Evolutionary conservation across 2,888 invertebrate species (phyloP), one percentile per base, ranked within the genome.

Genomic region (Leptopilina drosophilae): DNA sequence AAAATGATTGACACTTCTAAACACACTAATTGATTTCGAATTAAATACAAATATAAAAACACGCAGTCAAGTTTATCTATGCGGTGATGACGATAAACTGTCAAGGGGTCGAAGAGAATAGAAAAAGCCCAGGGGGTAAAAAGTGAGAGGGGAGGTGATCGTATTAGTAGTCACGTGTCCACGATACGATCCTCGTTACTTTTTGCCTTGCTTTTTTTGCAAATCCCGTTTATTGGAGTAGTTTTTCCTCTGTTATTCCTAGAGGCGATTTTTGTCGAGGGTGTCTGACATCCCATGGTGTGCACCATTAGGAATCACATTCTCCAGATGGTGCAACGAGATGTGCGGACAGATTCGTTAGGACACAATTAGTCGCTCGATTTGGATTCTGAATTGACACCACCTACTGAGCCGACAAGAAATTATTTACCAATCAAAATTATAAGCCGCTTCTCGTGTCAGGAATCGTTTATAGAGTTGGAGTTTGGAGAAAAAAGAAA

Each of bases 271-370:
- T 81, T 46, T 1, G 4, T 9, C 49, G 49, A 79, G 79, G 49
- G 81, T 82, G 80, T 80, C 81, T 79, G 82, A 80, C 82, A 82
- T 79, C 83, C 83, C 81, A 80, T 77, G 81, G 65, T 76, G 65
- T 76, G 77, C 49, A 49, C 88, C 82, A 86, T 89, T 89, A 88
- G 83, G 83, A 83, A 77, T 83, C 81, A 82, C 49, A 86, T 86
- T 84, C 85, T 87, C 86, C 90, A 90, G 90, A 91, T 91, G 90
- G 90, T 87, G 11, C 86, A 85, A 42, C 42, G 42, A 42, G 42
- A 87, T 86, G 88, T 88, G 88, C 86, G 86, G 87, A 87, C 84
- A 85, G 88, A 88, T 88, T 90, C 89, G 89, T 90, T 90, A 89
- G 88, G 79, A 82, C 86, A 90, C 88, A 33, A 88, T 90, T 90